Base-by-base conservation (phyloP, 2,113 vertebrate genomes). In the Paramisgurnus dabryanus region DNA sequence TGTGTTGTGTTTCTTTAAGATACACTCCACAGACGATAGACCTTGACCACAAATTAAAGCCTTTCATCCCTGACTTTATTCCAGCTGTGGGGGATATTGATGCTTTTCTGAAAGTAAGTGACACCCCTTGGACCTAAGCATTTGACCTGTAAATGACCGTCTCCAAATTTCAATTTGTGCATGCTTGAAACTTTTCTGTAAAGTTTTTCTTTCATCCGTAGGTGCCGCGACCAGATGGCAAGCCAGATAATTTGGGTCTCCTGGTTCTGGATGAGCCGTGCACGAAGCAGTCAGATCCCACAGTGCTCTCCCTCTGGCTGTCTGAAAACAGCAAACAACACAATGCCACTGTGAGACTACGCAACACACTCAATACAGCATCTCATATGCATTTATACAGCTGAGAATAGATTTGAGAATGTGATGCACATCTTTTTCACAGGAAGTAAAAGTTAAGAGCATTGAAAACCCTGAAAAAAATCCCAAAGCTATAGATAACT, bases 31-130 rank as follows among this genome's bases (percentile, higher is more conserved):
- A 96, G 87, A 45, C 89, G 6, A 85, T 95, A 4, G 95, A 97
- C 60, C 89, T 99, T 49, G 95, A 98, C 2, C 93, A 96, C 90
- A 98, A 95, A 71, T 91, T 99, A 85, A 98, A 96, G 83, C 97
- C 96, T 3, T 99, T 99, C 87, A 98, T 99, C 79, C 98, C 98
- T 4, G 96, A 98, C 87, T 98, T 97, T 81, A 98, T 99, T 87
- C 98, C 98, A 0, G 96, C 97, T 0, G 97, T 99, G 6, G 98
- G 98, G 15, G 98, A 99, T 90, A 99, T 98, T 0, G 98, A 99
- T 7, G 97, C 97, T 0, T 99, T 98, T 87, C 91, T 99, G 6
- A 99, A 99, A 95, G 98, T 98, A 85, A 3, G 0, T 67, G 4
- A 53, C 5, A 40, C 4, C 17, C 34, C 15, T 49, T 8, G 11